Evolutionary conservation across 2,113 vertebrate genomes (phyloP), one percentile per base, ranked within the genome.

Genomic region (Mesocricetus auratus): DNA sequence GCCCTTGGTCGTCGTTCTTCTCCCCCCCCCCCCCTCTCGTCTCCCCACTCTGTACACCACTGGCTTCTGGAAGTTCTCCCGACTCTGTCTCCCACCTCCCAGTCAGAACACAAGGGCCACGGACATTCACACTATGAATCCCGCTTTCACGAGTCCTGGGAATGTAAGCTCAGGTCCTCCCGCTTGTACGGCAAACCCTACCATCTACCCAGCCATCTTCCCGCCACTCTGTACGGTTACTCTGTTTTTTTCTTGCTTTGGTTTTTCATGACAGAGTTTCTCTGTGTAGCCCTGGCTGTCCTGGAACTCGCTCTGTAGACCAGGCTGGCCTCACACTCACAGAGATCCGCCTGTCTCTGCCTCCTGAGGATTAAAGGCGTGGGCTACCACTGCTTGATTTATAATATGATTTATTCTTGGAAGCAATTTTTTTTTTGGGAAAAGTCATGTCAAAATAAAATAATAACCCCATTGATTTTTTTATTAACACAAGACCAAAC

Each of bases 401-500:
- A 7, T 31, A 50, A 7, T 31, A 50, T 36, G 1, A 33, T 64
- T 64, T 60, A 19, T 68, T 89, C 45, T 78, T 74, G 39, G 19
- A 60, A 33, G 47, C n/a, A 94, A 89, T 50, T 82, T 47, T 95
- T 50, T 82, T 47, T 95, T 86, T 33, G 5, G 8, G 7, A 22
- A 74, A 79, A 82, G 11, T 21, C 15, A 86, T 77, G 47, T 74
- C 88, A 96, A 83, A 50, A 22, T 64, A 92, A 93, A 89, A 89
- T 85, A 89, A 87, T 42, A 66, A 91, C 39, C 17, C 15, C 53
- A 93, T 2, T 58, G 26, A 45, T 88, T 50, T 64, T 73, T 85
- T 74, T 78, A 94, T 36, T 97, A 69, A 73, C 90, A 91, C 4
- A 71, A 5, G 21, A 36, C 22, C 64, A 94, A 97, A 60, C 42